Evolutionary conservation across 2,888 invertebrate genomes (phyloP).

Genomic region (Himalopsyche anomala): DNA sequence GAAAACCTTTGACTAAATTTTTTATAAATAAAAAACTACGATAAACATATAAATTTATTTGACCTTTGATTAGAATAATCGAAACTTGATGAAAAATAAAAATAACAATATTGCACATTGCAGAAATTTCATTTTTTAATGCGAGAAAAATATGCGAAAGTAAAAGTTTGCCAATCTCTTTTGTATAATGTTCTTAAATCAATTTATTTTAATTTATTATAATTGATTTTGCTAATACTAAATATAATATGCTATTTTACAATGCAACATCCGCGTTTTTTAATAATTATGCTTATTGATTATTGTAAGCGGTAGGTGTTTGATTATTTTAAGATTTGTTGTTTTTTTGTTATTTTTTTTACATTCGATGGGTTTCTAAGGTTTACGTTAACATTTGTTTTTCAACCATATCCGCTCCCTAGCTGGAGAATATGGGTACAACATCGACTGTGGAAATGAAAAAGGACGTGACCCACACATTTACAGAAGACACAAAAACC

Average conservation of each 20-base stretch:
- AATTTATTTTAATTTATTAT: background rate
- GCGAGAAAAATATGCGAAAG: background rate
- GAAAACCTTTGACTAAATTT: background rate
- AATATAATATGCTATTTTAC: background rate
- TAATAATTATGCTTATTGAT: too few relatives aligned
- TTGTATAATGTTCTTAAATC: background rate
- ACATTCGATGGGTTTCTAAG: too few relatives aligned
- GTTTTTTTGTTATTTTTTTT: too few relatives aligned
- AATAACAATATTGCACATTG: background rate
- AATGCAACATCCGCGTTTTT: slow-evolving; percentile 3
- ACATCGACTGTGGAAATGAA: too few relatives aligned
- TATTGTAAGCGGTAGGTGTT: too few relatives aligned
- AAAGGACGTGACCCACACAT: too few relatives aligned
- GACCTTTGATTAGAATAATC: background rate
- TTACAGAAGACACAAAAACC: too few relatives aligned
- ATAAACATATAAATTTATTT: background rate
- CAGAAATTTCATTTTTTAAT: slow-evolving; percentile 16
- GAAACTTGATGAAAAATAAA: background rate
- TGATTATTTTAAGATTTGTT: too few relatives aligned
- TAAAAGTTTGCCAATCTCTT: slow-evolving; percentile 2
- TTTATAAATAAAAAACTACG: background rate
- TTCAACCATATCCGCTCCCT: too few relatives aligned
- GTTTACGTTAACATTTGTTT: too few relatives aligned
- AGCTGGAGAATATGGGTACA: too few relatives aligned
- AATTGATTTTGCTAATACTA: background rate